A percentile compares a stretch with the other conserved stretches of the same genome.
Evolutionary conservation across 2,888 invertebrate species (phyloP).

Genomic region (Alsophila aescularia): DNA sequence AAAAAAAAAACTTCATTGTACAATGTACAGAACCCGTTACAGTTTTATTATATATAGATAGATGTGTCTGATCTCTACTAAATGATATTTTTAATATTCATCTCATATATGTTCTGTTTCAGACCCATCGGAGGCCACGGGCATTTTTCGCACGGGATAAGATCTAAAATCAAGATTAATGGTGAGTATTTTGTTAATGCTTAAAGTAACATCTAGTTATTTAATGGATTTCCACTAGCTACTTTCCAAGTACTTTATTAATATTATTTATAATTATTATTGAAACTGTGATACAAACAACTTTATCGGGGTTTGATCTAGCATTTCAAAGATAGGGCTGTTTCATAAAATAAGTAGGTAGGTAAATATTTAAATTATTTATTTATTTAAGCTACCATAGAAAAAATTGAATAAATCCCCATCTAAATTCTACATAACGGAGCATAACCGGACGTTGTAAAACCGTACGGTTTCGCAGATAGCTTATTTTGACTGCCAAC

Average conservation of each 20-base stretch:
- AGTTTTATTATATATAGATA: too few relatives aligned
- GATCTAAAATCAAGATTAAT: conserved; percentile 79
- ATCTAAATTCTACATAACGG: neutral
- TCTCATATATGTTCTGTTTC: conserved; percentile 55
- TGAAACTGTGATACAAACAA: neutral
- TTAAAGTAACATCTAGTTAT: neutral
- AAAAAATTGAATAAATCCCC: too few relatives aligned
- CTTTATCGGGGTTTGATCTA: too few relatives aligned
- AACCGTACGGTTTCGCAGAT: conserved; percentile 61
- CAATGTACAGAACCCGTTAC: too few relatives aligned
- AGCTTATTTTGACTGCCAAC: conserved; percentile 64
- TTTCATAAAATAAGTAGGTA: too few relatives aligned
- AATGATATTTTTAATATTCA: neutral
- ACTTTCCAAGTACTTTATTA: conserved; percentile 47
- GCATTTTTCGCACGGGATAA: conserved; percentile 73
- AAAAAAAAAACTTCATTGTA: too few relatives aligned
- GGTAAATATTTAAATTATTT: too few relatives aligned
- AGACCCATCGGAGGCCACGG: conserved; percentile 76
- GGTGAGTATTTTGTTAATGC: conserved; percentile 56
- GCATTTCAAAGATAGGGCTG: too few relatives aligned
- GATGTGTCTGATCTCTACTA: neutral
- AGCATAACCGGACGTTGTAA: conserved; percentile 48
- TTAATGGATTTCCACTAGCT: conserved; percentile 38
- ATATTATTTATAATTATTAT: too few relatives aligned
- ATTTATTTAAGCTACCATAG: too few relatives aligned